These are phyloP conservation scores for Mormyrops attenuatus DNA, from an alignment of 2,797 vertebrate species.

Conservation along the genomic window DNA sequence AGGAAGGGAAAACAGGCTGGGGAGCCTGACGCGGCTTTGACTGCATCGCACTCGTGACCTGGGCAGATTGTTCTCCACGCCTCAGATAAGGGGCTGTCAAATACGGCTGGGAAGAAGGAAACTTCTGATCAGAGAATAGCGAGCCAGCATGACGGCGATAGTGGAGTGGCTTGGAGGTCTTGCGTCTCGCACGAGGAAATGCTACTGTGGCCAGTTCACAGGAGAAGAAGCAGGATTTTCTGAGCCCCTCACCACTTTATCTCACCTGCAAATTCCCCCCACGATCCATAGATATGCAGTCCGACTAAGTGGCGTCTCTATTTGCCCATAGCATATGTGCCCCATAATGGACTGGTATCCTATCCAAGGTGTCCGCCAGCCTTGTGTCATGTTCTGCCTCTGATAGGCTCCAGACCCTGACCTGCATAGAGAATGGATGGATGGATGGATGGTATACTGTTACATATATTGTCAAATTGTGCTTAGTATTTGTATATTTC, in stretches of 20 bases:
- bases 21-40: not conserved
- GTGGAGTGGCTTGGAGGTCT: not conserved
- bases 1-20: not conserved
- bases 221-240: not conserved
- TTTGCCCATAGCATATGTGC: not conserved
- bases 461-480: not conserved
- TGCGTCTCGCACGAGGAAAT: not conserved
- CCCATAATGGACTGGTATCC: not conserved
- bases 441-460: not conserved
- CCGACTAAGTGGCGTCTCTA: not conserved
- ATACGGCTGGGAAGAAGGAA: not conserved
- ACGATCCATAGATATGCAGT: not conserved
- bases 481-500: not conserved
- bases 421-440: not conserved
- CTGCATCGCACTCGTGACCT: not conserved
- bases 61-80: not conserved
- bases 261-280: not conserved
- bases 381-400: not conserved
- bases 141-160: not conserved
- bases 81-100: not conserved
- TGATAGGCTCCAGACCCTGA: not conserved
- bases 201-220: not conserved
- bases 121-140: not conserved
- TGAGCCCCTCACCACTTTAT: not conserved
- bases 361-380: not conserved